Evolutionary conservation across 2,888 invertebrate genomes (phyloP).

Genomic region (Ariolimax columbianus): DNA sequence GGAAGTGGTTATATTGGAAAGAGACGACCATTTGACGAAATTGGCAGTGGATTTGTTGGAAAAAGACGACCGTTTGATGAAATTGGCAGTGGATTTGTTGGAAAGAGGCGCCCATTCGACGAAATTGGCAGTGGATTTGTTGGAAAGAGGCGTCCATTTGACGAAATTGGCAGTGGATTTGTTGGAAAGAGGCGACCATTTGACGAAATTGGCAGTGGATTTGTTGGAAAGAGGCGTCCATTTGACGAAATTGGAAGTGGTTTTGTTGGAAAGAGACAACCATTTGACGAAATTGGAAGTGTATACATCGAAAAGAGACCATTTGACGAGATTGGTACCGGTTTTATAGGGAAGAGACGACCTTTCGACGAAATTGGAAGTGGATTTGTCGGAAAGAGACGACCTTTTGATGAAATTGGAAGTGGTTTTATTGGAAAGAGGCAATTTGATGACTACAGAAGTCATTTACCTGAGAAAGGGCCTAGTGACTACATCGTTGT

Average conservation of each 20-base stretch:
- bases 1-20: slow-evolving; percentile 43
- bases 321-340: slow-evolving; percentile 36
- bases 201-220: slow-evolving; percentile 52
- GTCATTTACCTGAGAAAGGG: slow-evolving; percentile 50
- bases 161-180: slow-evolving; percentile 37
- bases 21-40: slow-evolving; percentile 43
- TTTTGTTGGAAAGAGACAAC: slow-evolving; percentile 25
- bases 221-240: slow-evolving; percentile 41
- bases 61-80: slow-evolving; percentile 46
- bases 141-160: slow-evolving; percentile 47
- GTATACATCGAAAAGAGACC: slow-evolving; percentile 53
- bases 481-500: not conserved
- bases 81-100: slow-evolving; percentile 50
- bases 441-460: slow-evolving; percentile 18
- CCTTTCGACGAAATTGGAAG: slow-evolving; percentile 53
- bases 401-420: slow-evolving; percentile 35
- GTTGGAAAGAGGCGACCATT: slow-evolving; percentile 40
- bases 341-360: slow-evolving; percentile 42
- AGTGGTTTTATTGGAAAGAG: slow-evolving; percentile 45
- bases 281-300: slow-evolving; percentile 48
- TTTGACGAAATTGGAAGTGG: slow-evolving; percentile 54
- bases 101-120: slow-evolving; percentile 44
- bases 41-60: slow-evolving; percentile 54
- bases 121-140: slow-evolving; percentile 49
- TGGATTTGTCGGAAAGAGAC: slow-evolving; percentile 52